Evolutionary conservation across 2,888 invertebrate genomes (phyloP).

Genomic region (Acleris laterana): DNA sequence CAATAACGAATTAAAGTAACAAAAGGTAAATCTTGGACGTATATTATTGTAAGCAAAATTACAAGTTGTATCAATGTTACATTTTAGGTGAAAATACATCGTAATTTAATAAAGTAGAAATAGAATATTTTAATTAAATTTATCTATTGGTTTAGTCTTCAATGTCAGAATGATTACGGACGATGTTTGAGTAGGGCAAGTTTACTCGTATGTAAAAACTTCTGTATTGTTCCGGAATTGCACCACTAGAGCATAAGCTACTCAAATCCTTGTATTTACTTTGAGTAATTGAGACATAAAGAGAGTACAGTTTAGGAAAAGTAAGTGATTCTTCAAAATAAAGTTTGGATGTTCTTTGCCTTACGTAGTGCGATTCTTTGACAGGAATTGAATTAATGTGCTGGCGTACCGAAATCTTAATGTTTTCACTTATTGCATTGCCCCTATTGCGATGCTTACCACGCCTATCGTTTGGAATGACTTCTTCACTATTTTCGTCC

Average conservation of each 20-base stretch:
- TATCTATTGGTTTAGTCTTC: too few species aligned
- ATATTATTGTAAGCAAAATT: too few species aligned
- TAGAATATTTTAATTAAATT: too few species aligned
- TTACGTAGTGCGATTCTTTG: background rate
- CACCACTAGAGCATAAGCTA: slow-evolving; percentile 7
- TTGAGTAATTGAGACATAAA: background rate
- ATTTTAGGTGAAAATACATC: too few species aligned
- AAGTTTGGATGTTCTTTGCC: background rate
- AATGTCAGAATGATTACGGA: too few species aligned
- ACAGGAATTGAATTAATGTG: background rate
- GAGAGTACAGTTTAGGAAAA: background rate
- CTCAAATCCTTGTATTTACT: slow-evolving; percentile 19
- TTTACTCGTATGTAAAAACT: too few species aligned
- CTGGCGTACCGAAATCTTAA: background rate
- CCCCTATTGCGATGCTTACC: too few species aligned
- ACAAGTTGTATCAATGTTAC: too few species aligned
- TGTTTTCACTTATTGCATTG: background rate
- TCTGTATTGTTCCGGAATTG: slow-evolving; percentile 8
- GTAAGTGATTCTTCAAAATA: background rate
- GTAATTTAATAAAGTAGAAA: too few species aligned
- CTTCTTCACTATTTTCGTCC: background rate
- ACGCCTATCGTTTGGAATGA: too few species aligned
- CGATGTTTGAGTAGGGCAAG: too few species aligned
- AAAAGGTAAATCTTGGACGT: background rate
- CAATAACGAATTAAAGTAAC: background rate